Evolutionary conservation across 2,797 vertebrate species (phyloP).

Genomic region (Limosa lapponica): DNA sequence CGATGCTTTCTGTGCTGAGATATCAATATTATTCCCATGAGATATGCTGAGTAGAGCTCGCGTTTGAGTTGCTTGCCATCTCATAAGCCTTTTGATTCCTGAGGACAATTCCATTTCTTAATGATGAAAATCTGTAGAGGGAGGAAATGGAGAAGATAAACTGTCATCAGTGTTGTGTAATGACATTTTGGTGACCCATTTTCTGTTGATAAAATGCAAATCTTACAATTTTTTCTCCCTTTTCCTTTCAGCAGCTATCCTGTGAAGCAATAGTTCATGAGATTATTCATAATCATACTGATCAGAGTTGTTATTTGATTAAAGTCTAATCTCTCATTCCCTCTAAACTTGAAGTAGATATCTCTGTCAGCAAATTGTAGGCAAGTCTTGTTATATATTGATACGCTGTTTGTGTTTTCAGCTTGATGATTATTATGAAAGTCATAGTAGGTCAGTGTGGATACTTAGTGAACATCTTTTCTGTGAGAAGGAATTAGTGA

Average conservation of each 20-base stretch:
- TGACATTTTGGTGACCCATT: constrained; percentile 57
- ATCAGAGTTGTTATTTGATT: constrained; percentile 36
- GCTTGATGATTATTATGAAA: constrained; percentile 1
- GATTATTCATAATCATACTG: constrained; percentile 16
- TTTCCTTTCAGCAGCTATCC: not conserved
- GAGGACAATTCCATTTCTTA: not conserved
- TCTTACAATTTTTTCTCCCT: not conserved
- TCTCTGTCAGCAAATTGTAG: not conserved
- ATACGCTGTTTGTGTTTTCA: not conserved
- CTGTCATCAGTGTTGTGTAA: constrained; percentile 34
- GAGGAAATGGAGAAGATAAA: not conserved
- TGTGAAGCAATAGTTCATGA: constrained; percentile 22
- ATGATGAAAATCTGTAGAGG: not conserved
- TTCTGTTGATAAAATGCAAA: constrained; percentile 45
- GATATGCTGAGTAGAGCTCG: not conserved
- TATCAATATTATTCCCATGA: constrained; percentile 11
- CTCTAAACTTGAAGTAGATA: constrained; percentile 38
- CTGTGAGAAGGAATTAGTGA: not conserved
- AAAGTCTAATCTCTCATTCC: constrained; percentile 27
- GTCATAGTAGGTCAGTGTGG: not conserved
- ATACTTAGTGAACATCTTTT: not conserved
- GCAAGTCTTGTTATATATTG: not conserved
- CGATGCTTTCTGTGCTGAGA: not conserved
- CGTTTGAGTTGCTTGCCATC: not conserved
- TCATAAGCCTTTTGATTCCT: constrained; percentile 24